These are phyloP conservation scores for Hippocampus comes DNA, from an alignment of 2,113 vertebrate genomes.

Conservation along the genomic window DNA sequence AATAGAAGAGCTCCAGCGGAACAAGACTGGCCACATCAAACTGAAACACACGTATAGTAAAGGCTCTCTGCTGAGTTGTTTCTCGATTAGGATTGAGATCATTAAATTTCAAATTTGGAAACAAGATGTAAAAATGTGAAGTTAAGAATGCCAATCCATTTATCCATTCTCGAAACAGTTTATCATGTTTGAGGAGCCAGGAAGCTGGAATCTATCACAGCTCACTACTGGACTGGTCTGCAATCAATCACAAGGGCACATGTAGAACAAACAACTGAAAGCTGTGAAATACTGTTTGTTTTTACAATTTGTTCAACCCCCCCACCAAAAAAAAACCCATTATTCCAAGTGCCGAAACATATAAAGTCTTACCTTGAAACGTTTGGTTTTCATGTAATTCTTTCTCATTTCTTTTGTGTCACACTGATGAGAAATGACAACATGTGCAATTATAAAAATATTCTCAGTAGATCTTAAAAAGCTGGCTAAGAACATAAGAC, in stretches of 20 bases:
- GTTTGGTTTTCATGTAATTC: slow-evolving; percentile 83
- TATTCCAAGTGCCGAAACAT: background rate
- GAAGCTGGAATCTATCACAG: background rate
- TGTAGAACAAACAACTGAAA: too few relatives aligned
- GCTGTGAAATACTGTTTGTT: too few relatives aligned
- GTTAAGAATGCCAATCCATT: background rate
- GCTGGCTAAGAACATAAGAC: background rate
- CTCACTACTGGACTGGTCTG: too few relatives aligned
- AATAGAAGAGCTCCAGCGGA: slow-evolving; percentile 90
- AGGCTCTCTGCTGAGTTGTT: background rate
- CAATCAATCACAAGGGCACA: too few relatives aligned
- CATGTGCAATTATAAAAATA: background rate
- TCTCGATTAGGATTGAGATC: background rate
- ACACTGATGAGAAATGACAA: slow-evolving; percentile 64
- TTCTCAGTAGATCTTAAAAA: background rate
- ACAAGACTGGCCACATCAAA: slow-evolving; percentile 85
- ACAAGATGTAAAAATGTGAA: background rate
- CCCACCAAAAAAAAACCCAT: background rate
- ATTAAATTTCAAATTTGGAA: background rate
- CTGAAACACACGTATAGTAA: slow-evolving; percentile 67
- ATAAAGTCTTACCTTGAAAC: slow-evolving; percentile 81
- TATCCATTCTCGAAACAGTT: background rate
- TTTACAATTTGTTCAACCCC: too few relatives aligned
- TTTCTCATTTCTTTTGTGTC: slow-evolving; percentile 87
- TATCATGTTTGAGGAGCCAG: background rate